Evolutionary conservation across 1,140 invertebrate species (phyloP).

Genomic region (Drosophila hydei): DNA sequence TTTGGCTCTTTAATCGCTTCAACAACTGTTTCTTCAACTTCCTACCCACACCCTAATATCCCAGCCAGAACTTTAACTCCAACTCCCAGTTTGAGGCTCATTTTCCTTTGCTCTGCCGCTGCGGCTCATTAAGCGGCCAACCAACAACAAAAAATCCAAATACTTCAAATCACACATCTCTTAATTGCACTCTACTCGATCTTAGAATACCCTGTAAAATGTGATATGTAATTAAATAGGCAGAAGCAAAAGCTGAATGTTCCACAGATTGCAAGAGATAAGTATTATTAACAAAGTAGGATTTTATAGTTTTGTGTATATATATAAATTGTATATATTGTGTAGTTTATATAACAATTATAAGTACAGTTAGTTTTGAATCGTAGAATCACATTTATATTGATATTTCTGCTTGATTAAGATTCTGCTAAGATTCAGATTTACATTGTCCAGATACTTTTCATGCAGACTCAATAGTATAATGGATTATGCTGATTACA

Average conservation of each 20-base stretch:
- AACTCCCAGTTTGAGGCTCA: constrained; percentile 9
- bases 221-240: background rate
- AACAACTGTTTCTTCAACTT: constrained; percentile 42
- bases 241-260: background rate
- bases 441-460: no score
- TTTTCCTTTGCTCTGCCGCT: constrained; percentile 38
- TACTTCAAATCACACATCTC: constrained; percentile 70
- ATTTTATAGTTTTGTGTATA: no score
- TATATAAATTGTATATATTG: no score
- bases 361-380: no score
- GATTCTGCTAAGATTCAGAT: no score
- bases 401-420: no score
- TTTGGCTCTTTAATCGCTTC: constrained; percentile 69
- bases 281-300: no score
- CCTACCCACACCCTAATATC: constrained; percentile 21
- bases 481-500: background rate
- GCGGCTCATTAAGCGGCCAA: constrained; percentile 65
- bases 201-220: constrained; percentile 7
- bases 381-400: no score
- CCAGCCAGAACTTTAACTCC: constrained; percentile 6
- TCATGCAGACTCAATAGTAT: background rate
- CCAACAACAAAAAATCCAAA: constrained; percentile 9
- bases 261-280: no score
- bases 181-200: constrained; percentile 36
- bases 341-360: no score